These are phyloP conservation scores for Xerus rutilus DNA, from an alignment of 2,797 vertebrate genomes.

Conservation along the genomic window DNA sequence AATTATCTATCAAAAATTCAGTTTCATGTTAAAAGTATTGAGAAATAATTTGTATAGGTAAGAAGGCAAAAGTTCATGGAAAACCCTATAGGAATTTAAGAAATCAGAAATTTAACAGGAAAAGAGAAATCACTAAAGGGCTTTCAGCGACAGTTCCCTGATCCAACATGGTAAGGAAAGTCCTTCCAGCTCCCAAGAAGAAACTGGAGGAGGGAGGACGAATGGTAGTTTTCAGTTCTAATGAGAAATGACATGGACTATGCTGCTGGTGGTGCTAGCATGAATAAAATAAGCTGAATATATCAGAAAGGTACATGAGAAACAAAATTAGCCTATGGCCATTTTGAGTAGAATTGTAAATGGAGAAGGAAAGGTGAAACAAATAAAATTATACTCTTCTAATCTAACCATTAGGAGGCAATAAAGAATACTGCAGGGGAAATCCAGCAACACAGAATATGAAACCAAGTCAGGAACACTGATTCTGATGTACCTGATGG, in stretches of 20 bases:
- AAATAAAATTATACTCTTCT: background rate
- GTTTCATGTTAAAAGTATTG: no score
- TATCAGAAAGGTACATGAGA: background rate
- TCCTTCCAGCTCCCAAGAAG: background rate
- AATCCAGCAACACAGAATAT: background rate
- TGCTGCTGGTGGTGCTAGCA: accelerated
- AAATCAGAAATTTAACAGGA: background rate
- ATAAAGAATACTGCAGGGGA: background rate
- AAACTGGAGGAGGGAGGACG: no score
- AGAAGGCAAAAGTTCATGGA: background rate
- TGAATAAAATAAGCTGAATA: accelerated
- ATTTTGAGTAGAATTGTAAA: background rate
- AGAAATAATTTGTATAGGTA: background rate
- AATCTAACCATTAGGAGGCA: no score
- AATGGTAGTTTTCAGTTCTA: background rate
- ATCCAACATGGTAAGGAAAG: no score
- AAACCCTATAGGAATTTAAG: background rate
- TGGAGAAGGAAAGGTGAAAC: background rate
- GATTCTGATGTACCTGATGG: background rate
- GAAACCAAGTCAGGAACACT: background rate
- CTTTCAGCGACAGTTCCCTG: background rate
- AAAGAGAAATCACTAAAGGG: no score
- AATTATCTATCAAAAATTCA: no score
- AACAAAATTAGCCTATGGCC: background rate
- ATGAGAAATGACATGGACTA: background rate